Evolutionary conservation across 2,113 vertebrate species (phyloP).

Genomic region (Emydocephalus ijimae): DNA sequence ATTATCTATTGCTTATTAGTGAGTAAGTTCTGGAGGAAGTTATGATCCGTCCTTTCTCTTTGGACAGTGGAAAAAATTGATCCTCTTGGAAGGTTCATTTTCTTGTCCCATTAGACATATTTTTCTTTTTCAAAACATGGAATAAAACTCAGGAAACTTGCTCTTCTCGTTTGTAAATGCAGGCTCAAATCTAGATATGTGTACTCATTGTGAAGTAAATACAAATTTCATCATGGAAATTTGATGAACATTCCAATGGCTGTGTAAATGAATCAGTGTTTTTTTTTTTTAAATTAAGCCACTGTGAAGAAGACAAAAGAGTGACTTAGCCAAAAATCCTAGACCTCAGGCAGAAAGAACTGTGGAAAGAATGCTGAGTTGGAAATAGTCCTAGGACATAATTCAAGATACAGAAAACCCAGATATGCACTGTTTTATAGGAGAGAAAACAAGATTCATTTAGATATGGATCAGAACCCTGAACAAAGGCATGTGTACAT

Average conservation of each 20-base stretch:
- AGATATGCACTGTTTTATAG: not conserved
- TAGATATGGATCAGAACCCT: not conserved
- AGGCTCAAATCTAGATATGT: not conserved
- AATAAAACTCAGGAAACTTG: not conserved
- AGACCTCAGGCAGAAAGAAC: not conserved
- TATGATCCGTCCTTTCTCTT: not conserved
- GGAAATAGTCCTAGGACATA: not conserved
- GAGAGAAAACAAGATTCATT: not conserved
- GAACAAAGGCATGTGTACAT: not conserved
- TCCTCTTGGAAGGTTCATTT: not conserved
- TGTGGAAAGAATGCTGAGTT: not conserved
- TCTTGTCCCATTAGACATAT: not conserved
- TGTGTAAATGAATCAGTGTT: not conserved
- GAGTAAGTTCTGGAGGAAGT: not conserved
- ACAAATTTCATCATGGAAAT: not conserved
- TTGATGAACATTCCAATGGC: not conserved
- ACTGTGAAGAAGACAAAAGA: not conserved
- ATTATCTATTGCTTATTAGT: not conserved
- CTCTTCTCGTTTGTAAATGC: not conserved
- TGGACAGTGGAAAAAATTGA: not conserved
- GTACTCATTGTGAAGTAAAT: not conserved
- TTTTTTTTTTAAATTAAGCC: not conserved
- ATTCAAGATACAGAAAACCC: not conserved
- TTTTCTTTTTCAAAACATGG: not conserved
- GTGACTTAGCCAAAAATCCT: not conserved